Base-by-base conservation (phyloP, 2,888 invertebrate genomes). In the Eupelmus urozonus region DNA sequence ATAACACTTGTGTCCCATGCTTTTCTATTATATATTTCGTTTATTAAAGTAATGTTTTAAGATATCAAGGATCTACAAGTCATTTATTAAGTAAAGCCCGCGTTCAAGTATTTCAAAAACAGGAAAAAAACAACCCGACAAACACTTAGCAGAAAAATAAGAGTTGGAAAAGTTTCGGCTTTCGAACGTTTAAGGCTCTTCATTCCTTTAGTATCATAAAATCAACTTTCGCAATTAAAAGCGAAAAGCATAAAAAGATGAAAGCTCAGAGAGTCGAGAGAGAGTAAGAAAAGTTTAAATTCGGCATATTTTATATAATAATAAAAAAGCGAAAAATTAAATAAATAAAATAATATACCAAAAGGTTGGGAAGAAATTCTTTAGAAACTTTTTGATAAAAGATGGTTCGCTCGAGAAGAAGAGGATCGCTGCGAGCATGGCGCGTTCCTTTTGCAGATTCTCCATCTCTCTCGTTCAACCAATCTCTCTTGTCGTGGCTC, bases 401-500 rank as follows among this genome's bases (percentile, higher is more conserved):
- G 78, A 78, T 76, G 62, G 76, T 59, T 59, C 49, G 40, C 13
- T 20, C 34, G 20, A 40, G 59, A 49, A 49, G 75, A 75, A 59
- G 55, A 73, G 27, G 59, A 55, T 60, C n/a, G 72, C 62, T 53
- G 45, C 34, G 53, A 57, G 70, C 20, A 74, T 53, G 73, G 69
- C 53, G 67, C 60, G 70, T 63, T 74, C 59, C 51, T 63, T 63
- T 40, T 25, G 45, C 57, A 53, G 49, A n/a, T 1, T 62, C 49
- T 49, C 23, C 51, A 25, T 74, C 74, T 70, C 65, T 66, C 76
- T 69, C 73, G 25, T 79, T 76, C 63, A 69, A 69, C 81, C 78
- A 79, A 75, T 80, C 79, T 81, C 82, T 81, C 77, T 78, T 73
- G 62, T 65, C 34, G 53, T 34, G 40, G 60, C 67, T 73, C 76